Conservation (phyloP, 2,797 vertebrate genomes). For the Lacerta bilineata region DNA sequence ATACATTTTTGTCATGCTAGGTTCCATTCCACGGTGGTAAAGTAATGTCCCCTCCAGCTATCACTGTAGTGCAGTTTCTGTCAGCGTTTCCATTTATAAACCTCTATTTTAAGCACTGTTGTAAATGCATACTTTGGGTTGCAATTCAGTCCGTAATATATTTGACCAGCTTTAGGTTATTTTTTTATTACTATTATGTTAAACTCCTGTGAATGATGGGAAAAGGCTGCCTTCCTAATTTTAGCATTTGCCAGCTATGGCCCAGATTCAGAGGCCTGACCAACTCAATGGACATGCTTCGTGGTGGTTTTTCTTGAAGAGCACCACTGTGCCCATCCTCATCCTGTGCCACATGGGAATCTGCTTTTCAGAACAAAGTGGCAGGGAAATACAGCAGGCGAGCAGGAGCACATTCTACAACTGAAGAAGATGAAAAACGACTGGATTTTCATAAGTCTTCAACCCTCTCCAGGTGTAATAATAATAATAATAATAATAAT, state of each 20-base stretch:
- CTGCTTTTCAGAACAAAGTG: neutral
- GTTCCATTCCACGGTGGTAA: constrained; percentile 60
- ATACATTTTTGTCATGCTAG: constrained; percentile 38
- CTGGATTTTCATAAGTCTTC: neutral
- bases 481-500: too few species aligned
- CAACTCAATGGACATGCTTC: neutral
- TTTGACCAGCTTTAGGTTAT: constrained; percentile 25
- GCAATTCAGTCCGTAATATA: constrained; percentile 32
- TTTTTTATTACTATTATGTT: neutral
- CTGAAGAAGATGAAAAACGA: neutral
- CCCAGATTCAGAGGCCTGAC: neutral
- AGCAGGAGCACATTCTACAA: neutral
- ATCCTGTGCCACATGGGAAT: neutral
- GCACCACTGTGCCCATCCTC: neutral
- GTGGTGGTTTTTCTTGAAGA: neutral
- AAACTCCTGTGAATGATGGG: neutral
- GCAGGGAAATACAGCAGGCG: neutral
- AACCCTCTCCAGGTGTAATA: too few species aligned
- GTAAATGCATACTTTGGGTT: constrained; percentile 49
- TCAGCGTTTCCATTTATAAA: constrained; percentile 58
- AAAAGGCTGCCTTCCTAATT: constrained; percentile 30
- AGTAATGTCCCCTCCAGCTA: constrained; percentile 52
- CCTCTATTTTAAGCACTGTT: constrained; percentile 48
- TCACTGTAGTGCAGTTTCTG: constrained; percentile 47
- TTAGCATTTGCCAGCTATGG: constrained; percentile 8